These are phyloP conservation scores for Diglossa brunneiventris DNA, from an alignment of 2,113 vertebrate genomes.

Conservation along the genomic window DNA sequence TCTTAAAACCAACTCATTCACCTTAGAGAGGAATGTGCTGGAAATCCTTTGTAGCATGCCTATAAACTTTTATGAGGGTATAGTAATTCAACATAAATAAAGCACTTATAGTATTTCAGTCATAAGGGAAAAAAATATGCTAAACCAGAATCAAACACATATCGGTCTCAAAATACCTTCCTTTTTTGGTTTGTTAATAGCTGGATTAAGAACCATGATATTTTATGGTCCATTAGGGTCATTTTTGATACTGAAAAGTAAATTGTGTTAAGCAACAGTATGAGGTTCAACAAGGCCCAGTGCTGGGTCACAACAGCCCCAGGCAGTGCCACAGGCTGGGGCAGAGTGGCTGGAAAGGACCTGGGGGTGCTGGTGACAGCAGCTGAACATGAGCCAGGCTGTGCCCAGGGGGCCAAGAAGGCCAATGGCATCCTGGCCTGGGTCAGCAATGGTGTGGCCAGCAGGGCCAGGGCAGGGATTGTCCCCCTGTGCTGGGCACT, in stretches of 20 bases:
- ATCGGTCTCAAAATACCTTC: not conserved
- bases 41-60: not conserved
- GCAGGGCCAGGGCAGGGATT: not conserved
- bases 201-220: not conserved
- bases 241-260: not conserved
- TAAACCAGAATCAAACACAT: not conserved
- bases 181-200: not conserved
- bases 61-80: not conserved
- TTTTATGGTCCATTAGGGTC: not conserved
- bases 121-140: not conserved
- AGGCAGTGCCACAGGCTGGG: accelerated
- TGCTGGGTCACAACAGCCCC: accelerated
- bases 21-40: not conserved
- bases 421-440: not conserved
- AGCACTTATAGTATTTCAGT: not conserved
- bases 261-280: not conserved
- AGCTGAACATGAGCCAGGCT: not conserved
- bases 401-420: not conserved
- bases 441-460: not conserved
- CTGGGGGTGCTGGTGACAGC: not conserved
- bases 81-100: not conserved
- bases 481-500: not conserved
- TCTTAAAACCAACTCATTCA: not conserved
- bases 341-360: not conserved
- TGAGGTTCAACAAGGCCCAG: not conserved